Evolutionary conservation across 2,113 vertebrate genomes (phyloP), one percentile per base, ranked within the genome.

Genomic region (Beaufortia kweichowensis): DNA sequence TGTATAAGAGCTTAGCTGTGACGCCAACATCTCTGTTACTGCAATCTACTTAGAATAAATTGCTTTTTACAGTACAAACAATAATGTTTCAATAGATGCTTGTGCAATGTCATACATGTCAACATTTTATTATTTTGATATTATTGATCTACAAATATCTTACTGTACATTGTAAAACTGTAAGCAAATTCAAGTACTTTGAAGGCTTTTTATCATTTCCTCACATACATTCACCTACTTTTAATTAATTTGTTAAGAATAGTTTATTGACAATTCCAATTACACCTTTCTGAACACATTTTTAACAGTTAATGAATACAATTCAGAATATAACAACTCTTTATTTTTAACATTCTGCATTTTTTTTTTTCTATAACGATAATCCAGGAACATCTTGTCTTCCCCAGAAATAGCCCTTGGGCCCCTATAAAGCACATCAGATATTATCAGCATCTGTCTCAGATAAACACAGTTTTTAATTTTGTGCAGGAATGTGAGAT

Each of bases 1-100:
- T 43, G 55, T 77, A 31, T 59, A 67, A 77, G 75, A 63, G 33
- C 39, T 60, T 48, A 26, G 64, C 59, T 55, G 68, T 12, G 26
- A 28, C 63, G 24, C 21, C 12, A 57, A 21, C 17, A 77, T 50
- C 10, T 6, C 19, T 46, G 15, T 70, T 70, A 39, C 41, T 19
- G 57, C 43, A 24, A 8, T 7, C 57, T 14, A 35, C 10, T 46
- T 48, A 1, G 61, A 46, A 29, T 28, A 0, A 74, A 48, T 31
- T 10, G 17, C 12, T 55, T 24, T 56, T n/a, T 70, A 12, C n/a
- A 24, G 21, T 39, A 35, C 12, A 43, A 43, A 46, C 12, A 3
- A 62, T 29, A 23, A 8, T 28, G 0, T 57, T 57, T 57, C 14
- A 71, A 21, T n/a, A 35, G 33, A 41, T 26, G 35, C 21, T n/a